Evolutionary conservation across 37 sponge, comb jelly and placozoan genomes (phyloP).

Genomic region (Lycopodina hypogea): DNA sequence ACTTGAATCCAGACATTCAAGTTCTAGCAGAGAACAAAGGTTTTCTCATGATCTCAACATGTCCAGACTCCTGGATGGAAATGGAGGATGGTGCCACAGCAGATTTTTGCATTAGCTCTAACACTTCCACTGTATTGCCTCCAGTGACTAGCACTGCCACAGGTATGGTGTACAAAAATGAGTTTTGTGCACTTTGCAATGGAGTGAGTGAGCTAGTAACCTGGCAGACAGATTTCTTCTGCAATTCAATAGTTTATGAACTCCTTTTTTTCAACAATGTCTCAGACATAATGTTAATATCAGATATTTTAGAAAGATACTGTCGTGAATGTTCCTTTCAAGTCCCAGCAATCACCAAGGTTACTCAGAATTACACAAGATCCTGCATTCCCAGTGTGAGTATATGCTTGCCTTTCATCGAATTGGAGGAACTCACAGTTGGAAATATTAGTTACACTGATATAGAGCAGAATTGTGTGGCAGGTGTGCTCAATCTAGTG

Average conservation of each 20-base stretch:
- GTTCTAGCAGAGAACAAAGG: not conserved
- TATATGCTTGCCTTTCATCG: not conserved
- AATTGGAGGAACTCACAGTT: not conserved
- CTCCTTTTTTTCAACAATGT: not conserved
- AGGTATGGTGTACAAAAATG: conserved; percentile 49
- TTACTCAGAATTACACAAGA: not conserved
- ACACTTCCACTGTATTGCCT: not conserved
- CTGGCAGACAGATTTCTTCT: conserved; percentile 16
- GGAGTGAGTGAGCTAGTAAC: not conserved
- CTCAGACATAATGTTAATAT: not conserved
- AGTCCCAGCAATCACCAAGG: not conserved
- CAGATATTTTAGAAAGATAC: not conserved
- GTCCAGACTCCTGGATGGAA: conserved; percentile 20
- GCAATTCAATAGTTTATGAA: conserved; percentile 10
- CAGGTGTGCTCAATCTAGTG: not conserved
- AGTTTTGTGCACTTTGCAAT: not conserved
- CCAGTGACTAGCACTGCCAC: conserved; percentile 34
- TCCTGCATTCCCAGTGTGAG: conserved; percentile 1
- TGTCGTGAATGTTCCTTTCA: conserved; percentile 18
- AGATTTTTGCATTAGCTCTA: not conserved
- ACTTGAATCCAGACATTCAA: not conserved
- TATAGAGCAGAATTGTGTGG: not conserved
- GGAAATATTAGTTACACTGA: not conserved
- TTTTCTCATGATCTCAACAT: not conserved
- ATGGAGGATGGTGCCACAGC: too few relatives aligned